phyloP scores from a whole-genome alignment of 2,888 invertebrate genomes.

The Harmothoe impar region DNA sequence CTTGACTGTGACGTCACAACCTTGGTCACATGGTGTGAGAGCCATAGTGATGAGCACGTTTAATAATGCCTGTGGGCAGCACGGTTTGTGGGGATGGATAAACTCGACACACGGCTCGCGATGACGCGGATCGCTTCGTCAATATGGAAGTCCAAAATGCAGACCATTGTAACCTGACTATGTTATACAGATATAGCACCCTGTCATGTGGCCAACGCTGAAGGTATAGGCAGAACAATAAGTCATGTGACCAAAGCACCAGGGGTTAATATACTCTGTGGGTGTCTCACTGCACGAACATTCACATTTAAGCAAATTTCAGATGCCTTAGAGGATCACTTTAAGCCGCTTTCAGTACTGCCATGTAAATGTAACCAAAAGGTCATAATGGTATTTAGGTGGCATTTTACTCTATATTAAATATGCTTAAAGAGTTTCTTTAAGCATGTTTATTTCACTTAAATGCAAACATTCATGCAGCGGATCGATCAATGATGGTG shows the following conservation, averaged over 20 bases:
- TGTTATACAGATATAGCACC: conserved; percentile 30
- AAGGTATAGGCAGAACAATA: not conserved
- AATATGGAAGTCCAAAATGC: conserved; percentile 16
- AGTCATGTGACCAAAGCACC: conserved; percentile 44
- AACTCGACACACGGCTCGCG: not conserved
- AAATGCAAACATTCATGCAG: too few relatives aligned
- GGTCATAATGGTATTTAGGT: too few relatives aligned
- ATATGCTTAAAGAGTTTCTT: too few relatives aligned
- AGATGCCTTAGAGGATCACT: too few relatives aligned
- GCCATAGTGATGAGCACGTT: not conserved
- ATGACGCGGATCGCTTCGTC: not conserved
- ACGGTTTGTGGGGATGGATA: not conserved
- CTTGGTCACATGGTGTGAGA: conserved; percentile 8
- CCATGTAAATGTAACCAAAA: too few relatives aligned
- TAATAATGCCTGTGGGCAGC: not conserved
- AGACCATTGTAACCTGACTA: not conserved
- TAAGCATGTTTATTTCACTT: too few relatives aligned
- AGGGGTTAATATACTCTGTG: not conserved
- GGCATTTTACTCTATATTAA: too few relatives aligned
- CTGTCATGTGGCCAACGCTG: not conserved
- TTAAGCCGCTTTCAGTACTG: too few relatives aligned
- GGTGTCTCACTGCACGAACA: too few relatives aligned
- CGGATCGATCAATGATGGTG: too few relatives aligned
- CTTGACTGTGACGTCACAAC: not conserved
- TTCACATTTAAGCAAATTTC: too few relatives aligned